A percentile compares a stretch with the other conserved stretches of the same genome.
phyloP scores from a whole-genome alignment of 2,797 vertebrate species.

The Catostomus latipinnis region DNA sequence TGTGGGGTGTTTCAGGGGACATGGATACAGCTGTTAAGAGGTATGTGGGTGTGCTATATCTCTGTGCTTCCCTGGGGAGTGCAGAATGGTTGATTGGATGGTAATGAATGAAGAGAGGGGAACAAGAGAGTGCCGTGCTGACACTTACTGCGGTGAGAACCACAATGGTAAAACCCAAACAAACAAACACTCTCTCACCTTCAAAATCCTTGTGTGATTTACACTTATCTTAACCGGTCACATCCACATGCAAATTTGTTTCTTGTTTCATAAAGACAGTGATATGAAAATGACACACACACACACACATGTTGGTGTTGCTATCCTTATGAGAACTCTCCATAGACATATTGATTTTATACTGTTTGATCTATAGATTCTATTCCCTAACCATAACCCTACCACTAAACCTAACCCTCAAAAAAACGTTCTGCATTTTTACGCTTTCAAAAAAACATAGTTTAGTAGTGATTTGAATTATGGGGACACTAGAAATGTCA shows the following conservation, averaged over 20 bases:
- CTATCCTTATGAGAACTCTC: too few species aligned
- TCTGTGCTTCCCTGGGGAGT: conserved; percentile 49
- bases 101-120: conserved; percentile 43
- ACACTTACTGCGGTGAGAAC: conserved; percentile 62
- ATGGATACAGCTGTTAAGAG: conserved; percentile 66
- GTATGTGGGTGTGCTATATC: conserved; percentile 27
- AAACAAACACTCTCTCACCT: conserved; percentile 21
- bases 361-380: too few species aligned
- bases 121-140: conserved; percentile 62
- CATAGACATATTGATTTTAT: too few species aligned
- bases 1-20: neutral
- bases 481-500: too few species aligned
- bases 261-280: conserved; percentile 1
- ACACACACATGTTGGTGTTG: neutral
- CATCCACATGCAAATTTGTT: neutral
- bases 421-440: too few species aligned
- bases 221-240: conserved; percentile 9
- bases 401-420: too few species aligned
- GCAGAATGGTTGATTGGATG: conserved; percentile 51
- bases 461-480: too few species aligned
- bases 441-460: too few species aligned
- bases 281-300: neutral
- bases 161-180: conserved; percentile 7
- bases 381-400: too few species aligned
- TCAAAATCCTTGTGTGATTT: neutral